Conservation (phyloP, 2,113 vertebrate species). For the Redunca redunca region DNA sequence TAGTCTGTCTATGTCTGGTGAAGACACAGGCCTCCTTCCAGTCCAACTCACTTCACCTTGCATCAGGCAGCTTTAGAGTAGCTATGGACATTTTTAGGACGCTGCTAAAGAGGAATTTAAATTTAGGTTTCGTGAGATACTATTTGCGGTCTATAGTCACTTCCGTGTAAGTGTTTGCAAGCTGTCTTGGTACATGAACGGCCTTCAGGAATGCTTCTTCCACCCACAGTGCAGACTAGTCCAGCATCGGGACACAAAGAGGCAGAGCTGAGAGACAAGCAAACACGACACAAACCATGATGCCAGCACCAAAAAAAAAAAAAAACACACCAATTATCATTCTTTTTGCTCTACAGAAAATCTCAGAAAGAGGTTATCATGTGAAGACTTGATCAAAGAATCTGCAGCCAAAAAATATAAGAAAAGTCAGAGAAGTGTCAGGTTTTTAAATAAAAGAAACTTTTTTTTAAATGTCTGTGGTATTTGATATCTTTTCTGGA, state of each 20-base stretch:
- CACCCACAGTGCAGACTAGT: background rate
- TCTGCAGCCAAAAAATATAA: background rate
- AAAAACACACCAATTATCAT: background rate
- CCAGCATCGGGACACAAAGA: background rate
- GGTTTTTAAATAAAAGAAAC: background rate
- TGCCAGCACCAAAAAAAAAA: background rate
- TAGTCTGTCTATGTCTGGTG: background rate
- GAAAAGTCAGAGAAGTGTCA: background rate
- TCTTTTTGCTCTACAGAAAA: background rate
- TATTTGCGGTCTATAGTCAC: background rate
- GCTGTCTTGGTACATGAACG: background rate
- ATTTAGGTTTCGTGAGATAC: background rate
- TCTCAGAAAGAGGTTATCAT: background rate
- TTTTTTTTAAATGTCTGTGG: background rate
- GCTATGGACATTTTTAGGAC: background rate
- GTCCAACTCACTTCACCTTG: background rate
- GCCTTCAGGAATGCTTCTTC: background rate
- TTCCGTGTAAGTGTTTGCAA: background rate
- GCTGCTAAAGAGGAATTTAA: background rate
- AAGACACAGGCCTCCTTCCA: background rate
- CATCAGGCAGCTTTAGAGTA: background rate
- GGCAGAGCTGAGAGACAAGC: background rate
- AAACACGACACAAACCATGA: background rate
- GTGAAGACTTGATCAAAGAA: background rate
- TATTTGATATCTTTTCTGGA: background rate